These are phyloP conservation scores for Chroicocephalus ridibundus DNA, from an alignment of 2,113 vertebrate genomes.

Conservation along the genomic window DNA sequence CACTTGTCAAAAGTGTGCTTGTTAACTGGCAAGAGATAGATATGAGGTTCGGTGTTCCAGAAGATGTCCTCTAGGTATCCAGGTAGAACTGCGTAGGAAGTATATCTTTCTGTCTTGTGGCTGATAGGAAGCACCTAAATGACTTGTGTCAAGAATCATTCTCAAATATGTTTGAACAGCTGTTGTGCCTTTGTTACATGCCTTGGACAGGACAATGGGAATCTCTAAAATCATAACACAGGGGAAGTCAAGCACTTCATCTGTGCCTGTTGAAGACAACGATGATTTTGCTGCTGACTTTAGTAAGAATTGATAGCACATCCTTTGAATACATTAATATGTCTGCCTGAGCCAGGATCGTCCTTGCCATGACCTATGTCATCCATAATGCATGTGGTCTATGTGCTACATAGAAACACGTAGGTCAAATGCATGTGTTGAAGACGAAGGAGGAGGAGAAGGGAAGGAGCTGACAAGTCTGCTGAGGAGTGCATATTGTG, in stretches of 20 bases:
- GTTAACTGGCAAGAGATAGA: neutral
- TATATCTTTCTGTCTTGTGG: neutral
- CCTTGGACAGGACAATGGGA: conserved; percentile 21
- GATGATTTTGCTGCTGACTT: conserved; percentile 40
- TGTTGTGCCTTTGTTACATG: conserved; percentile 46
- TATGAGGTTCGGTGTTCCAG: neutral
- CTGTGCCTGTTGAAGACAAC: conserved; percentile 43
- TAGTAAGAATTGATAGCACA: conserved; percentile 38
- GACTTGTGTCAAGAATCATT: neutral
- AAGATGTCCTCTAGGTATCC: neutral
- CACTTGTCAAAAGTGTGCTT: neutral
- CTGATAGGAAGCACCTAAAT: neutral
- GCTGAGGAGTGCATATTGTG: neutral
- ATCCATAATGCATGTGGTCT: conserved; percentile 34
- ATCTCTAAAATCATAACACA: conserved; percentile 43
- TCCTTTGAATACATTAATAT: neutral
- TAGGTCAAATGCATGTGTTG: neutral
- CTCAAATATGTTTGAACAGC: conserved; percentile 34
- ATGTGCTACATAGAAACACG: neutral
- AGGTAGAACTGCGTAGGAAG: neutral
- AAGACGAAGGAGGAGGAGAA: neutral
- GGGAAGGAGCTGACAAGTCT: neutral
- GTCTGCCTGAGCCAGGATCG: conserved; percentile 18
- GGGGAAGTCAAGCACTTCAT: conserved; percentile 26
- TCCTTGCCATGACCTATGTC: conserved; percentile 1